These are phyloP conservation scores for Yponomeuta malinellus DNA, from an alignment of 2,888 invertebrate species.

Conservation along the genomic window DNA sequence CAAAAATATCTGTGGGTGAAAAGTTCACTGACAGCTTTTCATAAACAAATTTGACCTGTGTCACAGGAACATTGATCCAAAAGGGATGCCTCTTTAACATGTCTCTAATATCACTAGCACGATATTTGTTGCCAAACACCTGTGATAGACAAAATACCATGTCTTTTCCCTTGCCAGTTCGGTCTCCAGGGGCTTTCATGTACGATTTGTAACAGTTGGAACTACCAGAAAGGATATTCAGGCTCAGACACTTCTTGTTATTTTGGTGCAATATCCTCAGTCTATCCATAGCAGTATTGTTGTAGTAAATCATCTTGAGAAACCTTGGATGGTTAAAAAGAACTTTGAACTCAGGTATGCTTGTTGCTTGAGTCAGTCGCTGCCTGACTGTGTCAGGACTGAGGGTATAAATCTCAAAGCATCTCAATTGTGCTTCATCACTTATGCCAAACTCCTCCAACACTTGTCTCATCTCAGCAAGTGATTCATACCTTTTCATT, in stretches of 20 bases:
- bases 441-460: slow-evolving; percentile 51
- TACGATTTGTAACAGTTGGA: slow-evolving; percentile 51
- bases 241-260: slow-evolving; percentile 62
- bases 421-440: slow-evolving; percentile 60
- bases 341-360: slow-evolving; percentile 55
- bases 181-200: slow-evolving; percentile 63
- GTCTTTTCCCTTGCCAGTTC: slow-evolving; percentile 63
- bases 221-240: slow-evolving; percentile 63
- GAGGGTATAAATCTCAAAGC: slow-evolving; percentile 61
- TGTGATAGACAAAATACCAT: slow-evolving; percentile 56
- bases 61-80: slow-evolving; percentile 62
- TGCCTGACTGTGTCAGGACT: slow-evolving; percentile 51
- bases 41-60: slow-evolving; percentile 56
- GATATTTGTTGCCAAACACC: slow-evolving; percentile 42
- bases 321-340: slow-evolving; percentile 60
- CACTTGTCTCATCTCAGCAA: slow-evolving; percentile 49
- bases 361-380: slow-evolving; percentile 49
- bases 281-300: slow-evolving; percentile 53
- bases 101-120: slow-evolving; percentile 37
- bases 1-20: slow-evolving; percentile 51
- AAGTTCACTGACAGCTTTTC: slow-evolving; percentile 45
- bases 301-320: slow-evolving; percentile 61
- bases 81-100: slow-evolving; percentile 56
- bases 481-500: slow-evolving; percentile 40
- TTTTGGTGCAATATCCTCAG: slow-evolving; percentile 43